Evolutionary conservation across 2,797 vertebrate genomes (phyloP), one percentile per base, ranked within the genome.

Genomic region (Yasuhikotakia modesta): DNA sequence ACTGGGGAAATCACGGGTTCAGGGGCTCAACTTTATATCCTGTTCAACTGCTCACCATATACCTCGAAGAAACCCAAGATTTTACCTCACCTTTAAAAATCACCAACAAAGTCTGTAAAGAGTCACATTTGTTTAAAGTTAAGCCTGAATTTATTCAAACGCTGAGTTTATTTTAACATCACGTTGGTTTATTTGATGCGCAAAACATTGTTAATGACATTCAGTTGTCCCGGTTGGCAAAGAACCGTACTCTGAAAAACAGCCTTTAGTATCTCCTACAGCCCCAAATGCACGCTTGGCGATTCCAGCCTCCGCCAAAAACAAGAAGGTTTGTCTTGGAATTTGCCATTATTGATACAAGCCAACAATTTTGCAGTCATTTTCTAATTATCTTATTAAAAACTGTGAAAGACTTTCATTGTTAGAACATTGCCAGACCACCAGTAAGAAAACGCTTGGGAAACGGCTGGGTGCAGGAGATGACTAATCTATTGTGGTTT

Each of bases 171-270:
- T 84, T 88, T 86, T 81, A 73, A 79, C 70, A 45, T 85, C 79
- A 85, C 80, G 77, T 88, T 86, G 87, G 60, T 78, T 85, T 86
- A 69, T 82, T 81, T 85, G 82, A 87, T 87, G 87, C 79, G 76
- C 85, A 73, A 88, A 89, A 84, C 84, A 79, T 66, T 32, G 73
- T 86, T 86, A 87, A 87, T 32, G 27, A 78, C 82, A 87, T 89
- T 85, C 85, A 82, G 76, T 61, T 32, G 57, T 11, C 7, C 58
- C 76, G 2, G 27, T 32, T 52, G 76, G 67, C 67, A 43, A 73
- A 52, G 68, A 48, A 24, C 55, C 12, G 12, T 22, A 14, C 70
- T 55, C 8, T 60, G 19, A 35, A n/a, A 57, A 74, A 61, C 39
- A 65, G 50, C 17, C 39, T n/a, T n/a, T n/a, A n/a, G 22, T 19